phyloP scores from a whole-genome alignment of 2,113 vertebrate species.

The Cheirogaleus medius region DNA sequence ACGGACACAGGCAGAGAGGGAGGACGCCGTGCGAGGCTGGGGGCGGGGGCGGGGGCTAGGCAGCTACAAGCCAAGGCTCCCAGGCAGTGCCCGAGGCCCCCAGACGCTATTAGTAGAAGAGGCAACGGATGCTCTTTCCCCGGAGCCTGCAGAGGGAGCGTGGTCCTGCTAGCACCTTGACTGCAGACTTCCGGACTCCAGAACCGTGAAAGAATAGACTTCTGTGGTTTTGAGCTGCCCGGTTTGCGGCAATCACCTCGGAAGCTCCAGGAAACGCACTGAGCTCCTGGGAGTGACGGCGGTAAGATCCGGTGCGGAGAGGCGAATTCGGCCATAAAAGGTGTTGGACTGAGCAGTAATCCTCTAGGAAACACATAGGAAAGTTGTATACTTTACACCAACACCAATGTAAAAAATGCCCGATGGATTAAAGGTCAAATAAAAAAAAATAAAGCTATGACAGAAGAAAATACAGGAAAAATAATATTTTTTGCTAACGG shows the following conservation, averaged over 20 bases:
- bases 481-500: not conserved
- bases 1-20: not conserved
- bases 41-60: not conserved
- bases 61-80: too few relatives aligned
- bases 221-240: too few relatives aligned
- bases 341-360: not conserved
- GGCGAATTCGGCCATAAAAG: not conserved
- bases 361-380: not conserved
- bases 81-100: too few relatives aligned
- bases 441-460: not conserved
- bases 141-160: too few relatives aligned
- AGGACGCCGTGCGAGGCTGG: not conserved
- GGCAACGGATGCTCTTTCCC: too few relatives aligned
- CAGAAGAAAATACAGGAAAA: not conserved
- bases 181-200: too few relatives aligned
- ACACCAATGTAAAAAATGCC: not conserved
- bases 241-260: too few relatives aligned
- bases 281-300: not conserved
- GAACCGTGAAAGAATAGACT: too few relatives aligned
- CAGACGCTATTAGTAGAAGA: too few relatives aligned
- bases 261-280: too few relatives aligned
- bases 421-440: not conserved
- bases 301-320: too few relatives aligned
- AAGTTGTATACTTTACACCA: not conserved
- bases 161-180: not conserved